Evolutionary conservation across 1,140 invertebrate species (phyloP), one percentile per base, ranked within the genome.

Genomic region (Vanessa atalanta): DNA sequence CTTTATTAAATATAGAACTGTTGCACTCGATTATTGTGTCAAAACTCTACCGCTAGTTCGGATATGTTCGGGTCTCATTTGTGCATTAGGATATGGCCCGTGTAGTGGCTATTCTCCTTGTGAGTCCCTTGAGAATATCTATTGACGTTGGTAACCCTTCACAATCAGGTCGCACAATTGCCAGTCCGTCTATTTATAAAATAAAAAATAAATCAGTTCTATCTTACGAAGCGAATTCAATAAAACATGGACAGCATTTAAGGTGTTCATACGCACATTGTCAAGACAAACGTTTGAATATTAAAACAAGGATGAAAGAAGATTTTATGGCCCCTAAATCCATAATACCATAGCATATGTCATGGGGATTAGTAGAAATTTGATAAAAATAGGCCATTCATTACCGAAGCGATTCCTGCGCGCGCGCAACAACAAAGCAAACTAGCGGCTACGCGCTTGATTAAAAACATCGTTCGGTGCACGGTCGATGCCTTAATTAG

Each of bases 401-500:
- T 47, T 15, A 61, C 48, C 43, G 65, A 31, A 55, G 55, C 55
- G 57, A 61, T 57, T 51, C n/a, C 4, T 79, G 79, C 84, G 81
- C 79, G 31, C 55, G 73, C 76, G 81, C 79, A 83, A 81, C 80
- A 80, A 84, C 57, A 61, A 61, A 61, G 57, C 55, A 60, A 84
- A 89, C 85, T 83, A 82, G 79, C 67, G 84, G 84, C 85, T 75
- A 76, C 80, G 76, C 77, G 85, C 82, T 86, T 92, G 89, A 92
- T 91, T 92, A 92, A 88, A 89, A 89, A 86, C 86, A 90, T 80
- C 88, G 85, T 90, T 89, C 85, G 85, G 88, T 87, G 87, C 81
- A 90, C 81, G 82, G 83, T 79, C 90, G 86, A 92, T 92, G 90
- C 87, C 83, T 92, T 91, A 92, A 92, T 92, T 92, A 91, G 85